These are phyloP conservation scores for Microctenopoma lineatum DNA, from an alignment of 2,797 vertebrate genomes.

Conservation along the genomic window DNA sequence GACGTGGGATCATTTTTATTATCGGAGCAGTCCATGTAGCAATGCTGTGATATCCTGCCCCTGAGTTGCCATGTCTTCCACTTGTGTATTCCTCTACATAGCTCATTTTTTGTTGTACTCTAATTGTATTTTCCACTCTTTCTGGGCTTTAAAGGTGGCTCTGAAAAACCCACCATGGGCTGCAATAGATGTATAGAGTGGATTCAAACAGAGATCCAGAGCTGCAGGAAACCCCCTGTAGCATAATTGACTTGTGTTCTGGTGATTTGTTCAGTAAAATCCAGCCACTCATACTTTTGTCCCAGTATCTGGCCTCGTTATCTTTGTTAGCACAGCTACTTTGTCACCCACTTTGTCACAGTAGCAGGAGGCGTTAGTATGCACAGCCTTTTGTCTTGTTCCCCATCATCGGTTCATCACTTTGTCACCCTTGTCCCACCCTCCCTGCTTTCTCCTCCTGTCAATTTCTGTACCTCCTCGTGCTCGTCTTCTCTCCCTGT, in stretches of 20 bases:
- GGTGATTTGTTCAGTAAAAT: not conserved
- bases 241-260: not conserved
- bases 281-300: not conserved
- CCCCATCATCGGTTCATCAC: conserved; percentile 47
- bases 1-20: too few relatives aligned
- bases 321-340: not conserved
- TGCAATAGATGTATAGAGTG: not conserved
- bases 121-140: too few relatives aligned
- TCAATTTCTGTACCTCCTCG: conserved; percentile 62
- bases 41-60: too few relatives aligned
- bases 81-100: too few relatives aligned
- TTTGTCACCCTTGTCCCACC: conserved; percentile 26
- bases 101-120: too few relatives aligned
- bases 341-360: not conserved
- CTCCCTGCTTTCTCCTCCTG: conserved; percentile 43
- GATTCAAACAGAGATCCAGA: not conserved
- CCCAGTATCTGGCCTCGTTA: too few relatives aligned
- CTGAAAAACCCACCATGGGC: too few relatives aligned
- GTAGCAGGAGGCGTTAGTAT: not conserved
- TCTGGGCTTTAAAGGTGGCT: too few relatives aligned
- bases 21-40: too few relatives aligned
- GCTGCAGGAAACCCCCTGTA: not conserved
- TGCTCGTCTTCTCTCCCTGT: conserved; percentile 50
- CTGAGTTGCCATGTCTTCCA: too few relatives aligned
- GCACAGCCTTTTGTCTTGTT: conserved; percentile 26